Conservation (phyloP, 2,113 vertebrate genomes). For the Lagopus leucura region DNA sequence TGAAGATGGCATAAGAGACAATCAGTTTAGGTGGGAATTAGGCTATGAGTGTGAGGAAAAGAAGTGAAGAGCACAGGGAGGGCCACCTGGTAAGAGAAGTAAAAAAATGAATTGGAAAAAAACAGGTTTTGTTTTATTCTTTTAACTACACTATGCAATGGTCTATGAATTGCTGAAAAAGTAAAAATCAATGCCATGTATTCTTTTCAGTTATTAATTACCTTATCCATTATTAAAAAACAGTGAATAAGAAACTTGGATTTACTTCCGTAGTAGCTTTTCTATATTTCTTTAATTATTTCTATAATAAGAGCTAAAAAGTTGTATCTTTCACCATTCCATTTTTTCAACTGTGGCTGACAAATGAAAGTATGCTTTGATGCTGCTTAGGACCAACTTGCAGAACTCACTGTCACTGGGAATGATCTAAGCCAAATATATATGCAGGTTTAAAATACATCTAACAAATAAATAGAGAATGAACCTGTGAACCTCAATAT, state of each 20-base stretch:
- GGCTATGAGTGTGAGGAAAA: fast-evolving
- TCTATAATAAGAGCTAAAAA: not conserved
- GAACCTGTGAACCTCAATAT: not conserved
- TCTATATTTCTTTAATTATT: not conserved
- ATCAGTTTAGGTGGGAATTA: not conserved
- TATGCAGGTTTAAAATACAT: not conserved
- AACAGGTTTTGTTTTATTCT: not conserved
- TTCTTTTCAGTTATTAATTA: not conserved
- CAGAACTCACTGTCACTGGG: not conserved
- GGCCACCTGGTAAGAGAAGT: not conserved
- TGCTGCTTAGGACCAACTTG: not conserved
- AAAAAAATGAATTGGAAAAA: not conserved
- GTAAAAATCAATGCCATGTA: not conserved
- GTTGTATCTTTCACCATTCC: not conserved
- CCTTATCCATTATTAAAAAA: not conserved
- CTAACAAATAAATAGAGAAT: not conserved
- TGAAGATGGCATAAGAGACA: not conserved
- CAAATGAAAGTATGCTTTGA: not conserved
- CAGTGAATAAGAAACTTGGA: not conserved
- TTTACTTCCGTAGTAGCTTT: not conserved
- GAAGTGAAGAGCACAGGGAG: not conserved
- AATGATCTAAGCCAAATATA: not conserved
- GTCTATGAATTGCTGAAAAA: not conserved
- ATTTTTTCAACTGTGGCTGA: not conserved
- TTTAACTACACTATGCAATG: not conserved